phyloP scores from a whole-genome alignment of 2,888 invertebrate species.

The Zaprionus lineosus region DNA sequence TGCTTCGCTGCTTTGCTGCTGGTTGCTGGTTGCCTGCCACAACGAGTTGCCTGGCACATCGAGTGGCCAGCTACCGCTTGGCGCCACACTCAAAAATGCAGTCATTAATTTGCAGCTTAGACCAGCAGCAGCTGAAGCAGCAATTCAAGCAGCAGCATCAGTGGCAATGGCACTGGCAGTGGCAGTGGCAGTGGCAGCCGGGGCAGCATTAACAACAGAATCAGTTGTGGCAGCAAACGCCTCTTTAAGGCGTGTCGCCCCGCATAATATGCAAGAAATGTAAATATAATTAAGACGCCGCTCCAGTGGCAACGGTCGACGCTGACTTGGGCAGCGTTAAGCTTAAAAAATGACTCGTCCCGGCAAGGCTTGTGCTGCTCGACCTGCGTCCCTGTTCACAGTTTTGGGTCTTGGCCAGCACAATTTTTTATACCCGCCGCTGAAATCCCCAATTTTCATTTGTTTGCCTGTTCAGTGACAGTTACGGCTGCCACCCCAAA shows the following conservation, averaged over 20 bases:
- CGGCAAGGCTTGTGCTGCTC: conserved; percentile 24
- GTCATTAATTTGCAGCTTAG: conserved; percentile 73
- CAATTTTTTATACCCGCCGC: conserved; percentile 37
- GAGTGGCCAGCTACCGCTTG: no score
- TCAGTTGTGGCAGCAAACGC: no score
- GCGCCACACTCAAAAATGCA: conserved; percentile 61
- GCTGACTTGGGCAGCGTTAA: conserved; percentile 38
- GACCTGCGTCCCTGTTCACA: no score
- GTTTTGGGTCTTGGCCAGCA: neutral
- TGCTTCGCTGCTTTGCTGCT: no score
- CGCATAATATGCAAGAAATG: conserved; percentile 55
- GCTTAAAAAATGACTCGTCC: conserved; percentile 54
- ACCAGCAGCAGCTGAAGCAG: conserved; percentile 13
- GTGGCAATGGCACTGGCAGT: neutral
- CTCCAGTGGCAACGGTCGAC: conserved; percentile 25
- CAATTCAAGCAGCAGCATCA: conserved; percentile 5
- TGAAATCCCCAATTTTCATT: conserved; percentile 57
- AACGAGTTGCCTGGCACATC: conserved; percentile 27
- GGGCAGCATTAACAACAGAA: neutral
- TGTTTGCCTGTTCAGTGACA: conserved; percentile 46
- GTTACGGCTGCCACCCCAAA: conserved; percentile 34
- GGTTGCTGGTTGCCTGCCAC: conserved; percentile 6
- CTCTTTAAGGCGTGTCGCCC: conserved; percentile 7
- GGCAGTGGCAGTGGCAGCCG: neutral
- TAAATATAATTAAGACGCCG: conserved; percentile 59